phyloP scores from a whole-genome alignment of 1,140 invertebrate species.

The Mizuhopecten yessoensis region DNA sequence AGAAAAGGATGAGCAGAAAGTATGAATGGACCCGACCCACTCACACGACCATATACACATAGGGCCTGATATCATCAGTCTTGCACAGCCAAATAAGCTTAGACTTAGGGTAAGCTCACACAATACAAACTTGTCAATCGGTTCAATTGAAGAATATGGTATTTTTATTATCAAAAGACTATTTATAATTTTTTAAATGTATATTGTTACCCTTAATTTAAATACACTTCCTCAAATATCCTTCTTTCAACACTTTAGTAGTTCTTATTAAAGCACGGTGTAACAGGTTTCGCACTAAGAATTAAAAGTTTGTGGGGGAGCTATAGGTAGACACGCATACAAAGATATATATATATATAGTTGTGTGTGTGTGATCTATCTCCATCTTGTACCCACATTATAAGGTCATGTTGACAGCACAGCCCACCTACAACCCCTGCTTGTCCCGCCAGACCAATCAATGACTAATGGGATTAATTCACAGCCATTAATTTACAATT shows the following conservation, averaged over 20 bases:
- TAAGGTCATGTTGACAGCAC: not conserved
- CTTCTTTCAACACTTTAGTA: not conserved
- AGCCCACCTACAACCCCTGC: not conserved
- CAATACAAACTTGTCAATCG: slow-evolving; percentile 49
- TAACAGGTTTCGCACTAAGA: not conserved
- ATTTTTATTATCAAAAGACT: slow-evolving; percentile 7
- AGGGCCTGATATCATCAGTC: slow-evolving; percentile 46
- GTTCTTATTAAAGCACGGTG: not conserved
- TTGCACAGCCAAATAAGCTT: slow-evolving; percentile 49
- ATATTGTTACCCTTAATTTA: not conserved
- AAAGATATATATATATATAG: not conserved
- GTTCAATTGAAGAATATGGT: not conserved
- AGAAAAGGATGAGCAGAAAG: slow-evolving; percentile 52
- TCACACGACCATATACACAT: slow-evolving; percentile 52
- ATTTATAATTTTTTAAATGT: not conserved
- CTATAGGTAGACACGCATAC: not conserved
- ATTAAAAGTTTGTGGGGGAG: not conserved
- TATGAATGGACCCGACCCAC: slow-evolving; percentile 58
- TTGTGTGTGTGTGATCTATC: not conserved
- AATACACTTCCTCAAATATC: not conserved
- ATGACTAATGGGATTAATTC: not conserved
- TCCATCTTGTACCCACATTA: not conserved
- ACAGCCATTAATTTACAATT: slow-evolving; percentile 22
- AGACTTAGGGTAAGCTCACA: slow-evolving; percentile 47
- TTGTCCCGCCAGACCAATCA: not conserved